phyloP scores from a whole-genome alignment of 2,888 invertebrate genomes.

The Oscheius sp. region DNA sequence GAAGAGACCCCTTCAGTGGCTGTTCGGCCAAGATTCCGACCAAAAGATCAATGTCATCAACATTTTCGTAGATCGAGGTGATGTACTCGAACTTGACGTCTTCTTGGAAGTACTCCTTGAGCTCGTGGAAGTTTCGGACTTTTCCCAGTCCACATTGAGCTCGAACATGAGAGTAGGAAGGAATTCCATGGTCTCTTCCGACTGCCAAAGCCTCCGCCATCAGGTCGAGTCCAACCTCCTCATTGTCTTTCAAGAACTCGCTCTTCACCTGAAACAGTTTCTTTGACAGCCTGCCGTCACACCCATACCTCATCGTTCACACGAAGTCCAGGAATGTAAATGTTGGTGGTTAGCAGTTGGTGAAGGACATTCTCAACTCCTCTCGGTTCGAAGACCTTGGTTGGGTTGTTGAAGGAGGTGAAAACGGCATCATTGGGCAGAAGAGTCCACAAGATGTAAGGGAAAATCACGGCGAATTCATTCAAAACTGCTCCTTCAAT shows the following conservation, averaged over 20 bases:
- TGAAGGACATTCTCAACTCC: conserved; percentile 64
- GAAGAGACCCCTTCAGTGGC: conserved; percentile 66
- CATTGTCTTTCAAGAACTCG: conserved; percentile 52
- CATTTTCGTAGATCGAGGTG: conserved; percentile 52
- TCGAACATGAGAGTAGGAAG: conserved; percentile 67
- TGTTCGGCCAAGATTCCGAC: conserved; percentile 72
- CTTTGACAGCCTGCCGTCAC: not conserved
- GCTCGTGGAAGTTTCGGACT: conserved; percentile 59
- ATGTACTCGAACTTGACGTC: conserved; percentile 58
- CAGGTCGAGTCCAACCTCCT: conserved; percentile 68
- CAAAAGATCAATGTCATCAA: conserved; percentile 73
- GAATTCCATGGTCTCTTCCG: conserved; percentile 73
- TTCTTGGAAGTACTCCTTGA: conserved; percentile 57
- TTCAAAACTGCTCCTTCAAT: conserved; percentile 81
- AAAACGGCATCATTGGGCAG: conserved; percentile 55
- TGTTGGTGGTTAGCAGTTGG: conserved; percentile 52
- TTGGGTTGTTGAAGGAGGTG: conserved; percentile 71
- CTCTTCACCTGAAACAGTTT: conserved; percentile 42
- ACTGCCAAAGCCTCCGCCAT: conserved; percentile 70
- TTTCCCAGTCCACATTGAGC: conserved; percentile 69
- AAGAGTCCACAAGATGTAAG: conserved; percentile 59
- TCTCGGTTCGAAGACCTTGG: conserved; percentile 64
- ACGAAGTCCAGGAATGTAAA: conserved; percentile 52
- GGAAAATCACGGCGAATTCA: conserved; percentile 67
- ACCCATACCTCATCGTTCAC: conserved; percentile 54